These are phyloP conservation scores for Brachionus plicatilis DNA, from an alignment of 1,140 invertebrate genomes.

Conservation along the genomic window DNA sequence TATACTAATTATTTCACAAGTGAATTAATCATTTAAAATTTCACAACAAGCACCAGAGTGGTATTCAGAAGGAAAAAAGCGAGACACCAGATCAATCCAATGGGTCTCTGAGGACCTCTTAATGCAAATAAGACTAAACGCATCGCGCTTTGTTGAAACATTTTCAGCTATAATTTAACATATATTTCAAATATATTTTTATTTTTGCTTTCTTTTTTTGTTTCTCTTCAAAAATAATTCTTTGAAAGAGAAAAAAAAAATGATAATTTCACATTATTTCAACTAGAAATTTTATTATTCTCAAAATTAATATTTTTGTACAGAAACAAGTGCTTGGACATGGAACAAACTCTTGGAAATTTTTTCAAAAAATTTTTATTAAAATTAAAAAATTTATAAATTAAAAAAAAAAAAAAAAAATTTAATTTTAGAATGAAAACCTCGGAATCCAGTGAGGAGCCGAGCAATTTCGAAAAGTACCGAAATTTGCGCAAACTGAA, in stretches of 20 bases:
- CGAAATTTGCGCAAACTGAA: not conserved
- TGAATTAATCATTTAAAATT: not conserved
- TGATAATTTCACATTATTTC: conserved; percentile 36
- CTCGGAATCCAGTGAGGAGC: not conserved
- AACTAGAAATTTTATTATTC: not conserved
- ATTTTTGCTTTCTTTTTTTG: not conserved
- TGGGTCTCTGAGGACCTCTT: not conserved
- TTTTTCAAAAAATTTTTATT: not conserved
- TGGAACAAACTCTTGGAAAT: no score
- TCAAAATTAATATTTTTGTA: not conserved
- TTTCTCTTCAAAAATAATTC: not conserved
- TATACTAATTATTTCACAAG: not conserved
- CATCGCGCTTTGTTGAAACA: not conserved
- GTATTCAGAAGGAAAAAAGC: not conserved
- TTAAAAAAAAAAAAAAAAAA: not conserved
- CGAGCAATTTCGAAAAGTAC: not conserved
- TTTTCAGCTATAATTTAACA: conserved; percentile 30
- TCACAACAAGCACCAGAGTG: not conserved
- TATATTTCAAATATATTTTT: conserved; percentile 18
- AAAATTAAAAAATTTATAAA: not conserved
- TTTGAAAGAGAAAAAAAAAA: not conserved
- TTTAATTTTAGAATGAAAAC: not conserved
- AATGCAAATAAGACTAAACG: not conserved
- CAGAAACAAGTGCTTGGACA: not conserved
- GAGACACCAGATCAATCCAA: not conserved